These are phyloP conservation scores for Diarsia dahlii DNA, from an alignment of 2,888 invertebrate genomes.

Conservation along the genomic window DNA sequence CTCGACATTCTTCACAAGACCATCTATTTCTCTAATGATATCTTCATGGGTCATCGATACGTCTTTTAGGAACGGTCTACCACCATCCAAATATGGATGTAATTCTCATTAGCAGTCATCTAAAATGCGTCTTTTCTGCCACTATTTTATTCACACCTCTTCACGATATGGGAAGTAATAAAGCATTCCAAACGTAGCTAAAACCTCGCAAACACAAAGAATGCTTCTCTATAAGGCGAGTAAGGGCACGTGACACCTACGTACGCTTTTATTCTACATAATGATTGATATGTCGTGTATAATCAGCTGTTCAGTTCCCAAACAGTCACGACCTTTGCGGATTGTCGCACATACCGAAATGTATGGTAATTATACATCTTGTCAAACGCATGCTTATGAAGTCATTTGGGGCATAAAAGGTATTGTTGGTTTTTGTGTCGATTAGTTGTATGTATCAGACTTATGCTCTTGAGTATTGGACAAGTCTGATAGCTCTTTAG, in stretches of 20 bases:
- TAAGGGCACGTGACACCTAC: constrained; percentile 59
- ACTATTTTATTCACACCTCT: constrained; percentile 7
- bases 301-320: constrained; percentile 49
- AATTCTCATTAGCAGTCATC: too few relatives aligned
- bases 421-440: not conserved
- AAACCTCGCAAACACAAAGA: constrained; percentile 47
- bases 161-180: constrained; percentile 23
- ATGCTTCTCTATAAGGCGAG: constrained; percentile 55
- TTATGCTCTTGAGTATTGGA: not conserved
- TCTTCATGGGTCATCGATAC: not conserved
- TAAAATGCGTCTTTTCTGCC: not conserved
- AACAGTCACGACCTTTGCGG: constrained; percentile 71
- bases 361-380: constrained; percentile 30
- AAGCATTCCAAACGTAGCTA: constrained; percentile 26
- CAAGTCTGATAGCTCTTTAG: too few relatives aligned
- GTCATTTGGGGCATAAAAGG: not conserved
- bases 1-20: not conserved
- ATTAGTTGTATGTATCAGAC: not conserved
- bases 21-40: not conserved
- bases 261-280: constrained; percentile 28
- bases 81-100: not conserved
- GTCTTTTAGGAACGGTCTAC: not conserved
- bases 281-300: constrained; percentile 67
- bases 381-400: constrained; percentile 24
- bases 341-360: constrained; percentile 25